phyloP scores from a whole-genome alignment of 2,113 vertebrate genomes.

The Xiphophorus hellerii region DNA sequence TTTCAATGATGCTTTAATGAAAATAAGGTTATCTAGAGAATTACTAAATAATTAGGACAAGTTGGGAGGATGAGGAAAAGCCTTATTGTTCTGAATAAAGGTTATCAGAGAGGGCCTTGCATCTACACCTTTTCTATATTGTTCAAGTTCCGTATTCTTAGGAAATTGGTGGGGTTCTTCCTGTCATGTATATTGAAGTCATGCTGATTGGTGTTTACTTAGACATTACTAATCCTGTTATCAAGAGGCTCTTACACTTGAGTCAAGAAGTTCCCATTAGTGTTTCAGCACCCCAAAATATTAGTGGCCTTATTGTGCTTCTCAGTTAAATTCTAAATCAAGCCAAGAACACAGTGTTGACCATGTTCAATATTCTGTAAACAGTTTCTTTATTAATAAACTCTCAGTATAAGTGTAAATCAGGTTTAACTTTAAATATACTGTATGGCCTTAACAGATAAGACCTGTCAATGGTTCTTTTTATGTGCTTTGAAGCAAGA shows the following conservation, averaged over 20 bases:
- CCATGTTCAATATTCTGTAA: constrained; percentile 16
- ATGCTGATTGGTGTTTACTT: constrained; percentile 43
- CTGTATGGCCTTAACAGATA: constrained; percentile 45
- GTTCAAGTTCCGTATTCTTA: constrained; percentile 56
- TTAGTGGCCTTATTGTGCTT: constrained; percentile 14
- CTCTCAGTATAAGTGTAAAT: constrained; percentile 23
- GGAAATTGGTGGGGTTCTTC: constrained; percentile 63
- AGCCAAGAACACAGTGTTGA: not conserved
- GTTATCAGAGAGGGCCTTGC: constrained; percentile 25
- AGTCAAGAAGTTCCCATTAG: constrained; percentile 1
- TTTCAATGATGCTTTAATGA: not conserved
- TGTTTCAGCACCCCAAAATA: constrained; percentile 26
- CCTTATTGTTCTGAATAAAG: constrained; percentile 25
- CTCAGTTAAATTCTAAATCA: constrained; percentile 26
- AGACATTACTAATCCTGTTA: constrained; percentile 41
- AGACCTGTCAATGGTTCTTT: constrained; percentile 4
- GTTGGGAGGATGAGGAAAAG: constrained; percentile 20
- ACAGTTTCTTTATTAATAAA: constrained; percentile 14
- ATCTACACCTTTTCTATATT: constrained; percentile 47
- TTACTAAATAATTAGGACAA: constrained; percentile 20
- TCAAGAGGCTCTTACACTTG: constrained; percentile 10
- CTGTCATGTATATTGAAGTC: constrained; percentile 61
- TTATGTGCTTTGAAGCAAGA: constrained; percentile 24
- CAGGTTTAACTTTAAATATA: constrained; percentile 23
- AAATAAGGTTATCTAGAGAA: constrained; percentile 15